Evolutionary conservation across 2,888 invertebrate genomes (phyloP), one percentile per base, ranked within the genome.

Genomic region (Helobdella robusta): DNA sequence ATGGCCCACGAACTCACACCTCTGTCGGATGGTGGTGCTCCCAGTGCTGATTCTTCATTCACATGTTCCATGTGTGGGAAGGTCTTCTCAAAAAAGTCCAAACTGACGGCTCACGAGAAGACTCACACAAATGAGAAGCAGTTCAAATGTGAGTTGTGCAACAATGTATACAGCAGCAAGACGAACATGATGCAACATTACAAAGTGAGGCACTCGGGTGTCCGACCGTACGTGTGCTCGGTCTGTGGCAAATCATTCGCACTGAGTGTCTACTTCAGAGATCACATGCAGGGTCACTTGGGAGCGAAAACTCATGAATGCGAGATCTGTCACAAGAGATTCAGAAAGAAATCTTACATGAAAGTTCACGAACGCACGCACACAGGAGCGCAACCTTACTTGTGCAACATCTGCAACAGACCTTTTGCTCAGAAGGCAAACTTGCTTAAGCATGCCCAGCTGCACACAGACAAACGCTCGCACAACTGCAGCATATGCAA

Each of bases 371-470:
- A 59, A 18, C 30, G 65, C 11, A 59, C 46, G 1, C 65, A 65
- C 60, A 65, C 65, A 0, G 65, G 65, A 28, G 65, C 46, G 23
- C 34, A 36, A 23, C 65, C 65, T 4, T 65, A 65, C 40, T n/a
- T 35, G 34, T 65, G 65, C 59, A 36, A 34, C 23, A 56, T 60
- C 11, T 65, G 65, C 36, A 60, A 52, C 35, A 46, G 65, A 4
- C 60, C 60, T 35, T 65, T 65, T 36, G 60, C 59, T 20, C 65
- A 65, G 52, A 65, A 65, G 28, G 65, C 65, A 15, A 65, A 65
- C 59, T 60, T 65, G n/a, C 48, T 60, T 50, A 65, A 65, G 60
- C 65, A 65, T 40, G 65, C 59, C n/a, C 65, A 65, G 34, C 59
- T 65, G 48, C 65, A 65, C 40, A 65, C 65, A 1, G 60, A 65